These are phyloP conservation scores for Hololepta plana DNA, from an alignment of 2,888 invertebrate genomes.

Conservation along the genomic window DNA sequence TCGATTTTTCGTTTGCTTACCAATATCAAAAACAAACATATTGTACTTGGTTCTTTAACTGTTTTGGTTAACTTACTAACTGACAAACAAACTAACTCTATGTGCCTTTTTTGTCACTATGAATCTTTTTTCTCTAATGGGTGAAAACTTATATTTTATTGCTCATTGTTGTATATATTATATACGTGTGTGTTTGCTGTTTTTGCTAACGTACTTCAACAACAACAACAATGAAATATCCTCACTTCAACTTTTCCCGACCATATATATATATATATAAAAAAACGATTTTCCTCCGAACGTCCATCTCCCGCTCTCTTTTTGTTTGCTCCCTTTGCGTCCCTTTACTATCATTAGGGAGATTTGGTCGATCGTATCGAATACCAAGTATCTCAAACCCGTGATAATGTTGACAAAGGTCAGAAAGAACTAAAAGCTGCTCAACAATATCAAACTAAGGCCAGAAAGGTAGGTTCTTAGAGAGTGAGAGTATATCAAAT, in stretches of 20 bases:
- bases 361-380: constrained; percentile 90
- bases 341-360: constrained; percentile 44
- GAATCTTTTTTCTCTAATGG: too few species aligned
- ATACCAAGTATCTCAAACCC: constrained; percentile 76
- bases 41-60: too few species aligned
- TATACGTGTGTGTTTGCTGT: constrained; percentile 7
- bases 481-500: too few species aligned
- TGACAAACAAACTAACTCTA: too few species aligned
- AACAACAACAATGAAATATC: constrained; percentile 4
- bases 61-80: too few species aligned
- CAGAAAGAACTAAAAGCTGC: constrained; percentile 63
- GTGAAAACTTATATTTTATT: too few species aligned
- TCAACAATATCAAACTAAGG: constrained; percentile 68
- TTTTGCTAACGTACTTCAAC: constrained; percentile 3
- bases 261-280: constrained; percentile 13
- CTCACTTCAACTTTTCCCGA: not conserved
- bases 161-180: too few species aligned
- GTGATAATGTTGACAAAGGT: constrained; percentile 68
- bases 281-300: constrained; percentile 17
- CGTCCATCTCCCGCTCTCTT: constrained; percentile 7
- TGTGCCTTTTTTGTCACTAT: too few species aligned
- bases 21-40: too few species aligned
- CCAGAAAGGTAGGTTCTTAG: constrained; percentile 59
- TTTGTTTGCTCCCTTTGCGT: constrained; percentile 10
- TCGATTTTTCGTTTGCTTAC: constrained; percentile 6